These are phyloP conservation scores for Heliconius ethilla DNA, from an alignment of 2,888 invertebrate genomes.

Conservation along the genomic window DNA sequence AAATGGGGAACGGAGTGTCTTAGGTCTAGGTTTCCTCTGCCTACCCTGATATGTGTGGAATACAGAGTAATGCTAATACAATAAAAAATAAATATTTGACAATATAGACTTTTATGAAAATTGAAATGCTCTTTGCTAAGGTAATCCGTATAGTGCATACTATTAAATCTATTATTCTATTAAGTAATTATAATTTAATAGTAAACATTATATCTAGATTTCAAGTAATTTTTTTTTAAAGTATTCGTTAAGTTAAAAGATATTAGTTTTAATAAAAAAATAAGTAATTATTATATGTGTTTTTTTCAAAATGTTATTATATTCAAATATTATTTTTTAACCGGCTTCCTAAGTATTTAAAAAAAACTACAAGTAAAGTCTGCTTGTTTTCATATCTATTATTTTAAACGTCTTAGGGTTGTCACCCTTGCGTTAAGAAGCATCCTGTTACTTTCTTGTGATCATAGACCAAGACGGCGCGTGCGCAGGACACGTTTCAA, in stretches of 20 bases:
- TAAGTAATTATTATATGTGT: too few relatives aligned
- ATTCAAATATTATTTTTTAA: not conserved
- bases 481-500: slow-evolving; percentile 52
- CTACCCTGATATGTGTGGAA: not conserved
- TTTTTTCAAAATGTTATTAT: not conserved
- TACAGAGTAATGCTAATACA: not conserved
- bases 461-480: slow-evolving; percentile 62
- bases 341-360: not conserved
- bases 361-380: slow-evolving; percentile 3
- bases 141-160: too few relatives aligned
- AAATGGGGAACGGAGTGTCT: too few relatives aligned
- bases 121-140: too few relatives aligned
- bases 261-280: too few relatives aligned
- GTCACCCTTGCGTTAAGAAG: slow-evolving; percentile 66
- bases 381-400: slow-evolving; percentile 15
- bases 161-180: too few relatives aligned
- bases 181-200: too few relatives aligned
- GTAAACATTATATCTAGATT: too few relatives aligned
- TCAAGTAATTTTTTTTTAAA: too few relatives aligned
- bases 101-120: too few relatives aligned
- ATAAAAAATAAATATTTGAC: too few relatives aligned
- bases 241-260: too few relatives aligned
- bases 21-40: not conserved
- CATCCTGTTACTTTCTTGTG: slow-evolving; percentile 68
- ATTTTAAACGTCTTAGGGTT: slow-evolving; percentile 55